Evolutionary conservation across 2,888 invertebrate genomes (phyloP).

Genomic region (Drosophila leonis): DNA sequence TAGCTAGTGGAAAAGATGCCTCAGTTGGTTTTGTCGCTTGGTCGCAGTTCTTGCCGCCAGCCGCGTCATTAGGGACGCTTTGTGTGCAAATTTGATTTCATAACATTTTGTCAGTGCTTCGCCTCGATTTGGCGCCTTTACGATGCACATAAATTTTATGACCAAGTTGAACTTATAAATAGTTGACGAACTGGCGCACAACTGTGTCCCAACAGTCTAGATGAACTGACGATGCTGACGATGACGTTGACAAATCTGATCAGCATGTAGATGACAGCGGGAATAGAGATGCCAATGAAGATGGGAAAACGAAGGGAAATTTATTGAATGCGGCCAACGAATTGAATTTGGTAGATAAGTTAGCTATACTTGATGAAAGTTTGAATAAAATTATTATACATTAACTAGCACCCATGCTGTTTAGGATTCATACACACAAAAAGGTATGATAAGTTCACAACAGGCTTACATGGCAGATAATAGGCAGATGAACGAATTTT

Average conservation of each 20-base stretch:
- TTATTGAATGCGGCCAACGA: slow-evolving; percentile 18
- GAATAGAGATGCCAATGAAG: too few species aligned
- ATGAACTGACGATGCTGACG: slow-evolving; percentile 64
- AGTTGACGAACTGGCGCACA: slow-evolving; percentile 59
- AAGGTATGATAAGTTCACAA: neutral
- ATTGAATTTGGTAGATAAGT: slow-evolving; percentile 20
- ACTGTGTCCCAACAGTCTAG: slow-evolving; percentile 23
- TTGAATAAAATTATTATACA: slow-evolving; percentile 5
- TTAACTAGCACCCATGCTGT: neutral
- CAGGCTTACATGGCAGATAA: too few species aligned
- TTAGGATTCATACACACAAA: too few species aligned
- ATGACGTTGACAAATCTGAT: slow-evolving; percentile 30
- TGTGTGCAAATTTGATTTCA: slow-evolving; percentile 79
- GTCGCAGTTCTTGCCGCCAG: slow-evolving; percentile 22
- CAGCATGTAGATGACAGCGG: neutral
- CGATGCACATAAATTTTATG: slow-evolving; percentile 74
- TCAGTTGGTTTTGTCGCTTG: slow-evolving; percentile 24
- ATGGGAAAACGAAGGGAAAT: neutral
- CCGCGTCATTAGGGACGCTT: slow-evolving; percentile 71
- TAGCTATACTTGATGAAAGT: slow-evolving; percentile 7
- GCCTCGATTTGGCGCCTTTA: slow-evolving; percentile 68
- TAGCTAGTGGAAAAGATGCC: neutral
- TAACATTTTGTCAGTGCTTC: slow-evolving; percentile 74
- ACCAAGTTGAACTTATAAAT: slow-evolving; percentile 73
- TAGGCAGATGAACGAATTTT: neutral